phyloP scores from a whole-genome alignment of 2,797 vertebrate species.

The Eutrigla gurnardus region DNA sequence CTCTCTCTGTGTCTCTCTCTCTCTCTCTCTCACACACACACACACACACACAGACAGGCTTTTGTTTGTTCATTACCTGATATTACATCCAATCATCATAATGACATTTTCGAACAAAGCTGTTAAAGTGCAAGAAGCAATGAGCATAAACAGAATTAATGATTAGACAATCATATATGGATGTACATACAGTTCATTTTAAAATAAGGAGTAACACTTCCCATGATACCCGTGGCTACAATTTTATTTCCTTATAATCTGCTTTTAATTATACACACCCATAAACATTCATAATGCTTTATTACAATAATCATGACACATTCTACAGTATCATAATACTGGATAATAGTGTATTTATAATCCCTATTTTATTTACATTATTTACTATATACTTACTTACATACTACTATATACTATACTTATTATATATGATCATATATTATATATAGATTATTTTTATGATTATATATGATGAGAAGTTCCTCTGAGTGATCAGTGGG shows the following conservation, averaged over 20 bases:
- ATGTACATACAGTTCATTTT: neutral
- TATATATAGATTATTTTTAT: too few species aligned
- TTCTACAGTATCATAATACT: too few species aligned
- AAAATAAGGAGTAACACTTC: neutral
- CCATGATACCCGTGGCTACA: neutral
- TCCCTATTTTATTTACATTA: too few species aligned
- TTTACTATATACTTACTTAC: too few species aligned
- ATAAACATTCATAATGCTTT: neutral
- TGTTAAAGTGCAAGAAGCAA: constrained; percentile 1
- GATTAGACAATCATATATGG: neutral
- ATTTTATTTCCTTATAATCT: neutral
- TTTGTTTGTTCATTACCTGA: constrained; percentile 43
- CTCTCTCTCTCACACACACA: constrained; percentile 34
- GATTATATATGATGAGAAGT: too few species aligned
- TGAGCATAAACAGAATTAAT: neutral
- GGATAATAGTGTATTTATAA: too few species aligned
- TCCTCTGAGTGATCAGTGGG: too few species aligned
- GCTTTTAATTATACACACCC: neutral
- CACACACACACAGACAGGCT: constrained; percentile 7
- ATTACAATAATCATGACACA: too few species aligned
- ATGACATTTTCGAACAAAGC: constrained; percentile 26
- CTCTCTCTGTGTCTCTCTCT: too few species aligned
- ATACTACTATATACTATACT: too few species aligned
- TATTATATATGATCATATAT: too few species aligned
- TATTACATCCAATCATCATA: constrained; percentile 35